A percentile compares a stretch with the other conserved stretches of the same genome.
These are phyloP conservation scores for Pristionchus pacificus DNA, from an alignment of 1,140 invertebrate genomes.

Conservation along the genomic window DNA sequence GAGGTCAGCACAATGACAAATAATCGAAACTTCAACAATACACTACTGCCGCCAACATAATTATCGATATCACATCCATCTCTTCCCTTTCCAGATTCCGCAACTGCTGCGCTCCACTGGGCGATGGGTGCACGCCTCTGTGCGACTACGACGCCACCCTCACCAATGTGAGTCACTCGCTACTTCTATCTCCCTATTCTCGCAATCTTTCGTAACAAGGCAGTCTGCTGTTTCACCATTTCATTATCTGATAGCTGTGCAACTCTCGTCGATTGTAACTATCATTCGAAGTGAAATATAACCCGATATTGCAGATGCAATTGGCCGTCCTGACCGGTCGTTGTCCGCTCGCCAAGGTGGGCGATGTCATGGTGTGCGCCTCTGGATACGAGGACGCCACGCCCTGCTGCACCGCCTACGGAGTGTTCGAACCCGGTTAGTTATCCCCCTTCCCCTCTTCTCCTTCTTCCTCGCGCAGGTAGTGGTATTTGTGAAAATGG, in stretches of 20 bases:
- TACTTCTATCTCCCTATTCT: neutral
- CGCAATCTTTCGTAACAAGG: neutral
- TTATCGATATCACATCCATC: too few relatives aligned
- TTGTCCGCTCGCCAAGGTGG: slow-evolving; percentile 53
- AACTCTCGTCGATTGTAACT: slow-evolving; percentile 5
- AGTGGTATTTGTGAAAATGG: too few relatives aligned
- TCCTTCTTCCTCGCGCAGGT: too few relatives aligned
- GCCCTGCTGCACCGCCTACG: slow-evolving; percentile 52
- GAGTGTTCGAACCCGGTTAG: slow-evolving; percentile 48
- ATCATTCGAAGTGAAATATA: slow-evolving; percentile 15
- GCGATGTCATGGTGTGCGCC: slow-evolving; percentile 56
- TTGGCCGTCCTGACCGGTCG: slow-evolving; percentile 55
- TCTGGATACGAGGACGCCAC: slow-evolving; percentile 56
- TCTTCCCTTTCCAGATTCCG: too few relatives aligned
- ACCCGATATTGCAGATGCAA: slow-evolving; percentile 46
- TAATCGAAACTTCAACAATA: too few relatives aligned
- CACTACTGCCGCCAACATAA: too few relatives aligned
- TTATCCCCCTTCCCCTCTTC: neutral
- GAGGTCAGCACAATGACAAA: too few relatives aligned
- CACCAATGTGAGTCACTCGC: slow-evolving; percentile 40
- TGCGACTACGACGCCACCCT: slow-evolving; percentile 54
- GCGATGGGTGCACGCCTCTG: slow-evolving; percentile 50
- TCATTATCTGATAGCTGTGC: neutral
- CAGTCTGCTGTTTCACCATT: neutral
- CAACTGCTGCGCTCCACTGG: slow-evolving; percentile 50